These are phyloP conservation scores for Andrena fulva DNA, from an alignment of 2,888 invertebrate species.

Conservation along the genomic window DNA sequence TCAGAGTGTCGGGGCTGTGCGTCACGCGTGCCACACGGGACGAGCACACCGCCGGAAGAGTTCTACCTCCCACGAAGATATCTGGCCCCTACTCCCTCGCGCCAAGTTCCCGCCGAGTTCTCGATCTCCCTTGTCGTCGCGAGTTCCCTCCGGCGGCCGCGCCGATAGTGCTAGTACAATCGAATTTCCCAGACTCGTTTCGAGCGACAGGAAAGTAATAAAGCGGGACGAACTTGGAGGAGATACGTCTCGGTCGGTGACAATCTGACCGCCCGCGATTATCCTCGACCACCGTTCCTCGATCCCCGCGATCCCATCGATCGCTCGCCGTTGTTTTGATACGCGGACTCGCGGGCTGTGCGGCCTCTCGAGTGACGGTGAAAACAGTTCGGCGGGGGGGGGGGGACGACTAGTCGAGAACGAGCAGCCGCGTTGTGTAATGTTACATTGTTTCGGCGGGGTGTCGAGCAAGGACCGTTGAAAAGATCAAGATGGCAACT, in stretches of 20 bases:
- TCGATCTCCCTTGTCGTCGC: too few species aligned
- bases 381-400: too few species aligned
- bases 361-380: slow-evolving; percentile 22
- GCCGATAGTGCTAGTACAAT: not conserved
- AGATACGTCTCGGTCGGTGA: slow-evolving; percentile 13
- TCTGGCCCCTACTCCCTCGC: slow-evolving; percentile 2
- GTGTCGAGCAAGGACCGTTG: slow-evolving; percentile 39
- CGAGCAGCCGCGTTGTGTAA: slow-evolving; percentile 25
- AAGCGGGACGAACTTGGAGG: not conserved
- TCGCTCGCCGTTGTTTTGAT: not conserved
- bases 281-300: not conserved
- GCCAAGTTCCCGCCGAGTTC: not conserved
- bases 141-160: not conserved
- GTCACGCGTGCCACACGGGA: slow-evolving; percentile 59
- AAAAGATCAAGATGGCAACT: slow-evolving; percentile 53
- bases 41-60: slow-evolving; percentile 48
- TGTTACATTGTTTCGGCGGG: slow-evolving; percentile 40
- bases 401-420: not conserved
- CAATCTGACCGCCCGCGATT: not conserved
- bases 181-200: not conserved
- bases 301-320: too few species aligned
- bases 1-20: slow-evolving; percentile 41
- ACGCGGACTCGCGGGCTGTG: not conserved
- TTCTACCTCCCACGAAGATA: slow-evolving; percentile 58
- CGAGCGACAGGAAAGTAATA: not conserved